These are phyloP conservation scores for Nesometra sesokonis DNA, from an alignment of 35 echinoderm and acorn worm genomes.

Conservation along the genomic window DNA sequence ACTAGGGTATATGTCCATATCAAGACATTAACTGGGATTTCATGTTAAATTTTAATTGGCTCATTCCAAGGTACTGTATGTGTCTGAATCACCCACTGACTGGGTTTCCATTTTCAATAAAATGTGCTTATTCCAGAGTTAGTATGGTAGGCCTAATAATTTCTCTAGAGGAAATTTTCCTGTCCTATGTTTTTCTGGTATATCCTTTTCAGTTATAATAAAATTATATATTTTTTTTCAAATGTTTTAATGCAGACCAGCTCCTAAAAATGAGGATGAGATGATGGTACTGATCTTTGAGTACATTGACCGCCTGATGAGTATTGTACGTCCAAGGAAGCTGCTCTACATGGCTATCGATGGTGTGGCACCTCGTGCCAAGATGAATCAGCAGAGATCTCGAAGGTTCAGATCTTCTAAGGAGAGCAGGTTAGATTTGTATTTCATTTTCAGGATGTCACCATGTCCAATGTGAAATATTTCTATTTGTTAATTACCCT, in stretches of 20 bases:
- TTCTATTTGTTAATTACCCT: too few relatives aligned
- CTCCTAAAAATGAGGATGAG: constrained; percentile 90
- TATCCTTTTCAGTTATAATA: neutral
- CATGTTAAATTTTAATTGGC: too few relatives aligned
- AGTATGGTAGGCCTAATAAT: too few relatives aligned
- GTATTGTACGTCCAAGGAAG: constrained; percentile 76
- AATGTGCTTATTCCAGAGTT: too few relatives aligned
- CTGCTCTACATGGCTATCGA: constrained; percentile 99
- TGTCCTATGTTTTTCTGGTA: neutral
- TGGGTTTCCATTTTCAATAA: too few relatives aligned
- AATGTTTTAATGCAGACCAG: constrained; percentile 43
- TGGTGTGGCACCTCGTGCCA: constrained; percentile 93
- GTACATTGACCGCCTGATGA: constrained; percentile 87
- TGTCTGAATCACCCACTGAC: too few relatives aligned
- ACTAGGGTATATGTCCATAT: too few relatives aligned
- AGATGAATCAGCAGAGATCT: constrained; percentile 99
- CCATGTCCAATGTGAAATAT: too few relatives aligned
- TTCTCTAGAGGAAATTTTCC: neutral
- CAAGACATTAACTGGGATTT: too few relatives aligned
- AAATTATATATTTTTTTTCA: neutral
- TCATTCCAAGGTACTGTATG: too few relatives aligned
- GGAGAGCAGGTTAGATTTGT: constrained; percentile 24
- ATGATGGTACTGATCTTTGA: constrained; percentile 97
- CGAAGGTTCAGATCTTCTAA: constrained; percentile 91
- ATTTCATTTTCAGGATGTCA: too few relatives aligned